A percentile compares a stretch with the other conserved stretches of the same genome.
Conservation (phyloP, 1,140 invertebrate genomes). For the Brachionus angularis region DNA sequence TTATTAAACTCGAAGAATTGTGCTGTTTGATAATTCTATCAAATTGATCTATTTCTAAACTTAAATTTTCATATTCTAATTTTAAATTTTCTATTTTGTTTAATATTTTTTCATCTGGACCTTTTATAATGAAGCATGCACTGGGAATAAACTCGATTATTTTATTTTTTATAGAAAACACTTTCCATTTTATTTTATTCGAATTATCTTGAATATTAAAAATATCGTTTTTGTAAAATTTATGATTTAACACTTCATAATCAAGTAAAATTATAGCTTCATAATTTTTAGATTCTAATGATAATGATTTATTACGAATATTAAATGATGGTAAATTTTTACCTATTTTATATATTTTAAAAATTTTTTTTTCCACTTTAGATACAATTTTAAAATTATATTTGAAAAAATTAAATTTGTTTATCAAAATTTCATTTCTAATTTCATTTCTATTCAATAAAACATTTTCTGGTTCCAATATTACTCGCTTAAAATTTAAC, state of each 20-base stretch:
- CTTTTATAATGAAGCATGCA: not conserved
- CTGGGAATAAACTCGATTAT: not conserved
- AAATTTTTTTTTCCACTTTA: not conserved
- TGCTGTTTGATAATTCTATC: not conserved
- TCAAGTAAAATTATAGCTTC: not conserved
- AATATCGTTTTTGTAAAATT: not conserved
- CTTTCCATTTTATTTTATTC: conserved; percentile 28
- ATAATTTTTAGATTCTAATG: not conserved
- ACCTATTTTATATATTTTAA: not conserved
- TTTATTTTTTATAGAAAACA: not conserved
- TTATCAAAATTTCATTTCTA: too few relatives aligned
- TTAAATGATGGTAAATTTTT: conserved; percentile 4
- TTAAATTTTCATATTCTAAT: not conserved
- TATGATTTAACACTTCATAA: not conserved
- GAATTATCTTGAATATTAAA: conserved; percentile 15
- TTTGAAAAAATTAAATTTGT: too few relatives aligned
- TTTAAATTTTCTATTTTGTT: not conserved
- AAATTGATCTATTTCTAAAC: not conserved
- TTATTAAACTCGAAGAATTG: too few relatives aligned
- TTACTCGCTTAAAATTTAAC: not conserved
- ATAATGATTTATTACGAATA: not conserved
- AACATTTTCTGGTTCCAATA: not conserved
- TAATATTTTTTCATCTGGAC: not conserved
- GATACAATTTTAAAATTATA: too few relatives aligned
- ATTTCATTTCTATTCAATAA: too few relatives aligned